Conservation (phyloP, 2,797 vertebrate species). For the Cercopithecus hamlyni region DNA sequence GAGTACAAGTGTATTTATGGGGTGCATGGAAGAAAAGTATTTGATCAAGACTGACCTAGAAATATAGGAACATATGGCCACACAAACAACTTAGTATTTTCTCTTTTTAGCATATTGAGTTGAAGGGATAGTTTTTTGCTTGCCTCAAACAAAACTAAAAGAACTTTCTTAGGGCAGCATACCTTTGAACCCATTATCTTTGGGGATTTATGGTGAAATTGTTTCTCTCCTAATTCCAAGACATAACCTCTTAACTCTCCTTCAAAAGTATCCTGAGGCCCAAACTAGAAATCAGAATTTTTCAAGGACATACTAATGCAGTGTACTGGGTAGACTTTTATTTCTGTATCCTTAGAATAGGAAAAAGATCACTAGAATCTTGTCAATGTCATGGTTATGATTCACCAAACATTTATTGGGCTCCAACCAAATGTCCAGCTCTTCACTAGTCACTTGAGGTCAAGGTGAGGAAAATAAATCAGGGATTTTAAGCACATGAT, state of each 20-base stretch:
- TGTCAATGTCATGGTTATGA: background rate
- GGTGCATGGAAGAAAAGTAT: background rate
- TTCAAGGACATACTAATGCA: background rate
- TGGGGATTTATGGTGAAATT: background rate
- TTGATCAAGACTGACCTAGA: constrained; percentile 60
- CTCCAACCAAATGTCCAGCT: background rate
- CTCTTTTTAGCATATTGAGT: background rate
- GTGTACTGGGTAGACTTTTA: background rate
- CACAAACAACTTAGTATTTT: constrained; percentile 9
- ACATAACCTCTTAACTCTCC: background rate
- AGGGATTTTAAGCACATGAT: background rate
- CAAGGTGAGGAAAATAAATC: background rate
- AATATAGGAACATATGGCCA: constrained; percentile 26
- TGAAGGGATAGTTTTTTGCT: constrained; percentile 36
- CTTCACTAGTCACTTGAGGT: background rate
- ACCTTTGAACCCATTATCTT: constrained; percentile 18
- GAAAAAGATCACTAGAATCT: background rate
- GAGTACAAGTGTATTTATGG: constrained; percentile 48
- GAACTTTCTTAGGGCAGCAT: background rate
- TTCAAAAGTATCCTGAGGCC: background rate
- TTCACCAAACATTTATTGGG: background rate
- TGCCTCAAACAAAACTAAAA: constrained; percentile 45
- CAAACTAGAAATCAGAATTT: background rate
- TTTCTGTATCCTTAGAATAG: background rate
- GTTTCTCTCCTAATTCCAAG: background rate